These are phyloP conservation scores for Brachionus asplanchnoidis DNA, from an alignment of 1,140 invertebrate genomes.

Conservation along the genomic window DNA sequence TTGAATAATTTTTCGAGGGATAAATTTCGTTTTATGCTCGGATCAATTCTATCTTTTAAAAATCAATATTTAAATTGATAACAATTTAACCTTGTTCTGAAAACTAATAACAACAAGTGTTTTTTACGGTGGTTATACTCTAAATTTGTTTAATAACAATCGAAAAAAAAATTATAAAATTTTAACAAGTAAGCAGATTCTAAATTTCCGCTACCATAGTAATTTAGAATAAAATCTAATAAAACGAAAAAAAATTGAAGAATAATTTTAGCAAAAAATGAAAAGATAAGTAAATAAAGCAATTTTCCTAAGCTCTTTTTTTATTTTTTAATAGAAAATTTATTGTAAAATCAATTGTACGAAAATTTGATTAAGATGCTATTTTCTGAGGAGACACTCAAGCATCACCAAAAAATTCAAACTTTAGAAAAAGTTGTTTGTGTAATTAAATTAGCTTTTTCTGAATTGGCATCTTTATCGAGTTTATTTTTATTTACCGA, in stretches of 20 bases:
- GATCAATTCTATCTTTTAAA: background rate
- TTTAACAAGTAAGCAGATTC: background rate
- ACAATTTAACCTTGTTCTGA: background rate
- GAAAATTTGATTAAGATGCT: too few species aligned
- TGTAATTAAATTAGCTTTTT: too few species aligned
- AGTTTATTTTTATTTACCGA: too few species aligned
- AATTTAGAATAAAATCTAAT: background rate
- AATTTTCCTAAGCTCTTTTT: too few species aligned
- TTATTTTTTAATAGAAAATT: too few species aligned
- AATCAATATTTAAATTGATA: background rate
- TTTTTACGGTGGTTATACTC: too few species aligned
- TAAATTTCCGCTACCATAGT: background rate
- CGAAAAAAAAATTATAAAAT: background rate
- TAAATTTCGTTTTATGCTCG: background rate
- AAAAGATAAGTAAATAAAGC: too few species aligned
- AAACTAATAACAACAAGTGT: background rate
- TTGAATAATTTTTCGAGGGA: background rate
- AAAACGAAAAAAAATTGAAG: background rate
- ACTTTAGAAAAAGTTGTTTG: too few species aligned
- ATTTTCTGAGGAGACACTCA: too few species aligned
- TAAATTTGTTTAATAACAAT: background rate
- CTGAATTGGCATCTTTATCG: too few species aligned
- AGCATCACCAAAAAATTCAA: too few species aligned
- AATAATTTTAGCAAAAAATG: background rate
- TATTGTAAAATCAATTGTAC: too few species aligned